Evolutionary conservation across 2,888 invertebrate genomes (phyloP).

Genomic region (Taphrorychus bicolor): DNA sequence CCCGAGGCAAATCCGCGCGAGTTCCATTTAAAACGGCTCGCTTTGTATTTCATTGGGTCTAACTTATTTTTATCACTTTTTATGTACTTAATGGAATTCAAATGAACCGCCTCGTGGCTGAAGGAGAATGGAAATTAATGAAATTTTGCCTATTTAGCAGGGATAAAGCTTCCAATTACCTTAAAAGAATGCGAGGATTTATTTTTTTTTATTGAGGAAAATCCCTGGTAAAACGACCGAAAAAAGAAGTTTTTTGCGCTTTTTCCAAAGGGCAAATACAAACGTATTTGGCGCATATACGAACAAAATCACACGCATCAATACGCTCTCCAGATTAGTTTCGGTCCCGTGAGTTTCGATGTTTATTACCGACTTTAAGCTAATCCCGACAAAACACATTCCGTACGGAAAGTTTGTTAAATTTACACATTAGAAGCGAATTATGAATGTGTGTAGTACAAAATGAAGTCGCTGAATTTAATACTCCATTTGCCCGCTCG

Average conservation of each 20-base stretch:
- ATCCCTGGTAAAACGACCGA: too few relatives aligned
- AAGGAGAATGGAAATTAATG: slow-evolving; percentile 30
- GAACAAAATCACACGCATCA: neutral
- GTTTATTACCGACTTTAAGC: slow-evolving; percentile 12
- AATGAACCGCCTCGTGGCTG: slow-evolving; percentile 17
- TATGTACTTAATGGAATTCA: slow-evolving; percentile 29
- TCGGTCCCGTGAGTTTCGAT: slow-evolving; percentile 9
- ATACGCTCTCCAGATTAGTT: neutral
- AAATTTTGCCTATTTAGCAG: slow-evolving; percentile 18
- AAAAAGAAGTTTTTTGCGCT: neutral
- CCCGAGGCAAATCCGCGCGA: slow-evolving; percentile 19
- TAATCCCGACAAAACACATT: slow-evolving; percentile 29
- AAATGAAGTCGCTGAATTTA: slow-evolving; percentile 20
- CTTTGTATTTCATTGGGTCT: slow-evolving; percentile 30
- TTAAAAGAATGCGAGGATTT: slow-evolving; percentile 21
- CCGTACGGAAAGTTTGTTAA: slow-evolving; percentile 12
- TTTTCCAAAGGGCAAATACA: neutral
- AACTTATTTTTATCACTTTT: slow-evolving; percentile 32
- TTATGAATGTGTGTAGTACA: slow-evolving; percentile 21
- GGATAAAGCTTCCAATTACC: slow-evolving; percentile 26
- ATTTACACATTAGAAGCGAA: slow-evolving; percentile 36
- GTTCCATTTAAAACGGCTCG: slow-evolving; percentile 23
- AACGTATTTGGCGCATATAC: neutral
- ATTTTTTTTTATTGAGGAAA: neutral
- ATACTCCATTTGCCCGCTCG: slow-evolving; percentile 20